Base-by-base conservation (phyloP, 2,113 vertebrate genomes). In the Mustela nigripes region DNA sequence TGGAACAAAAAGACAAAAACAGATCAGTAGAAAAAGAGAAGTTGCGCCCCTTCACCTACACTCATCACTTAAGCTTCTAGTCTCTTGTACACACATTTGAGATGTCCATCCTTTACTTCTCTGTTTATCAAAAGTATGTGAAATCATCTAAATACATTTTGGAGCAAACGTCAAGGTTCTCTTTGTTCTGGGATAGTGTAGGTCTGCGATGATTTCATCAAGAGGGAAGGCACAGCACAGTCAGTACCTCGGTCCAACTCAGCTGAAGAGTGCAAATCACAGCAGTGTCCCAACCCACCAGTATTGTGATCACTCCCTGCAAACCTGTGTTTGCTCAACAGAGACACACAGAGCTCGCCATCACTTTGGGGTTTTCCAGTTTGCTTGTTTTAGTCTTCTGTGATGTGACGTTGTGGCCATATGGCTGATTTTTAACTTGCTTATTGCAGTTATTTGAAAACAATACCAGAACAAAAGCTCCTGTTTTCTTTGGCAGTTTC, bases 41-140 rank as follows among this genome's bases (percentile, higher is more conserved):
- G 33, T 60, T 21, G 1, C 2, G 14, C 26, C 1, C 8, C 24
- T 28, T 19, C 11, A 1, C 26, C 33, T 12, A 3, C 3, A 1
- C n/a, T 48, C 71, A 50, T 4, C 11, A 33, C 14, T 21, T 8
- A 6, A 0, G 2, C 7, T 81, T 22, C 24, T n/a, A 0, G 39
- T n/a, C 24, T 56, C 11, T 63, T 6, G 1, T 11, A 48, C 45
- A 16, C 3, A 1, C 45, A 48, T 62, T 18, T 73, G 50, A 45
- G 73, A 83, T 19, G 19, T 36, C 10, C 16, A 58, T 76, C 28
- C 63, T 39, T 78, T 31, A 1, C 14, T 24, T 2, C 67, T 74
- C 21, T 78, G 10, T 42, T 93, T 73, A 74, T 39, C 62, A 48
- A 14, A 60, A 82, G 21, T 5, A 36, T 33, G 12, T 91, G 87